Percentiles rank a stretch among this genome's conserved stretches.
phyloP scores from a whole-genome alignment of 2,888 invertebrate species.

The Caenorhabditis becei region DNA sequence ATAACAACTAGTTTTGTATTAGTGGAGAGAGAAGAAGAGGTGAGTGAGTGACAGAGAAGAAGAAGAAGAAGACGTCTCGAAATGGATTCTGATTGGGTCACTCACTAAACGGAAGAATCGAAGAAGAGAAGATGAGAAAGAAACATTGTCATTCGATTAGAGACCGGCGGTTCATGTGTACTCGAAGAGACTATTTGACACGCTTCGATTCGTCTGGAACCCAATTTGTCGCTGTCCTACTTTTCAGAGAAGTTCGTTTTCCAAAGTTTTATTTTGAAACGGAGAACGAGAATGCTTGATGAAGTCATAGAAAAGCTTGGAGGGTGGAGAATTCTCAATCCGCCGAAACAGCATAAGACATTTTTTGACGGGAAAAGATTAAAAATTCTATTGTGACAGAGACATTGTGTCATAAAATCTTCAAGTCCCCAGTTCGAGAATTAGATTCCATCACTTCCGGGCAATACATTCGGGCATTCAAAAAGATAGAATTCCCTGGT shows the following conservation, averaged over 20 bases:
- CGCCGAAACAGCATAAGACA: too few species aligned
- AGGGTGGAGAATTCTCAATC: too few species aligned
- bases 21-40: constrained; percentile 15
- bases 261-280: too few species aligned
- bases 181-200: not conserved
- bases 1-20: constrained; percentile 59
- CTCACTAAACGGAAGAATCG: not conserved
- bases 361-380: not conserved
- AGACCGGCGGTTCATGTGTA: constrained; percentile 14
- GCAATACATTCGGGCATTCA: too few species aligned
- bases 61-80: constrained; percentile 20
- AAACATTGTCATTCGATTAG: constrained; percentile 47
- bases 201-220: constrained; percentile 15
- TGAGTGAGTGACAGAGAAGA: not conserved
- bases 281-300: too few species aligned
- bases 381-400: not conserved
- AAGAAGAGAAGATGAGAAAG: not conserved
- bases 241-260: not conserved
- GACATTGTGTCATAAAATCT: not conserved
- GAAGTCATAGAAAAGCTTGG: too few species aligned
- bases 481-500: too few species aligned
- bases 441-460: too few species aligned
- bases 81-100: constrained; percentile 42
- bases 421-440: too few species aligned
- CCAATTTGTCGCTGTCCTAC: not conserved